These are phyloP conservation scores for Myopa testacea DNA, from an alignment of 2,888 invertebrate genomes.

Conservation along the genomic window DNA sequence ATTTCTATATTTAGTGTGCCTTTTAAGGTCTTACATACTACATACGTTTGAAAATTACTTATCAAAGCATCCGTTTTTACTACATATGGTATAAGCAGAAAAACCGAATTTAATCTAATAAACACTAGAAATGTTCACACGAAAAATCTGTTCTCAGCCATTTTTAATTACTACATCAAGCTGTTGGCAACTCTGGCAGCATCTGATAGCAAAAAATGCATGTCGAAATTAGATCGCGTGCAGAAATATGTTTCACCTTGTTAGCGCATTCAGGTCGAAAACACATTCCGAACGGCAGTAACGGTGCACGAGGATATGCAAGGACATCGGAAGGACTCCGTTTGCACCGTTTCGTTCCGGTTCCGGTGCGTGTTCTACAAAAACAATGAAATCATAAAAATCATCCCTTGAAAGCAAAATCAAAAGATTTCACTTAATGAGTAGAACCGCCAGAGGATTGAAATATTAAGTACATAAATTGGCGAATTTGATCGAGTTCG, in stretches of 20 bases:
- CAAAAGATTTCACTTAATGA: not conserved
- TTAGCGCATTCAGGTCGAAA: slow-evolving; percentile 60
- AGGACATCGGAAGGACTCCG: slow-evolving; percentile 17
- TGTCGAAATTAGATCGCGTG: slow-evolving; percentile 53
- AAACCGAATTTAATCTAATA: too few relatives aligned
- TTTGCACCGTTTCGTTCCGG: slow-evolving; percentile 57
- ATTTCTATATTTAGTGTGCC: too few relatives aligned
- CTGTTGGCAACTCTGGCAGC: slow-evolving; percentile 41
- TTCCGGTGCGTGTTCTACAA: slow-evolving; percentile 34
- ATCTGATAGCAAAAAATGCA: slow-evolving; percentile 31
- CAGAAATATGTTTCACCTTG: slow-evolving; percentile 67
- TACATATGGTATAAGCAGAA: too few relatives aligned
- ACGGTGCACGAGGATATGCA: not conserved
- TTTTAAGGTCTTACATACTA: too few relatives aligned
- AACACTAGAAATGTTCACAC: not conserved
- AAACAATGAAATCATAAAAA: slow-evolving; percentile 35
- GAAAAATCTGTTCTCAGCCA: slow-evolving; percentile 34
- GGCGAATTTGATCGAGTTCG: not conserved
- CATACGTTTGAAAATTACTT: too few relatives aligned
- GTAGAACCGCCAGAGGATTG: not conserved
- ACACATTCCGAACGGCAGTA: slow-evolving; percentile 52
- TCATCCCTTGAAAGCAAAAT: slow-evolving; percentile 25
- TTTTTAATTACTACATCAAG: slow-evolving; percentile 28
- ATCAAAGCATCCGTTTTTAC: too few relatives aligned
- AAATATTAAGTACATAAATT: not conserved